Evolutionary conservation across 2,888 invertebrate species (phyloP), one percentile per base, ranked within the genome.

Genomic region (Allophyes oxyacanthae): DNA sequence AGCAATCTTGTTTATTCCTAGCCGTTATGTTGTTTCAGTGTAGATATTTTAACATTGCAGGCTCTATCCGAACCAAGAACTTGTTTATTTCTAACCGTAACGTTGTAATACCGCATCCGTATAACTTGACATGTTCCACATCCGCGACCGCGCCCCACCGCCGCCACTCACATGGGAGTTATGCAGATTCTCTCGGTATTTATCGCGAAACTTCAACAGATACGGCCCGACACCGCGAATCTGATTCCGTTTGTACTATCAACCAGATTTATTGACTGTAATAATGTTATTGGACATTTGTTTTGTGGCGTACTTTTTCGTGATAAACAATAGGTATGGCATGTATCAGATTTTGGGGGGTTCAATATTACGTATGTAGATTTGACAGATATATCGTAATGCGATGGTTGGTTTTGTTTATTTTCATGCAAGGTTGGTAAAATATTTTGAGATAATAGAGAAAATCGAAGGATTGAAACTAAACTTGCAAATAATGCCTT

Each of bases 121-220:
- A 0, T 0, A 30, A 0, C 2, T 0, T 6, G 10, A 3, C 0
- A 4, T 4, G 11, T 62, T 49, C 8, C 11, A 52, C 40, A 44
- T 65, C 37, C 2, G 0, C 0, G 41, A 0, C 13, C 44, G 77
- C 74, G 74, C 85, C 84, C 87, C 82, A 81, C 79, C 80, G 75
- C 75, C 79, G 81, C 85, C 84, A 78, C 85, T 84, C 82, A 85
- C 83, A 85, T 85, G 81, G 87, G 89, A 89, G 91, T 90, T 91
- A 92, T 93, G 93, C 91, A 93, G 91, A 93, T 92, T 90, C 83
- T 52, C 74, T 75, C 82, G 56, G 88, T 91, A 92, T 94, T 92
- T 94, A 94, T 92, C 87, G 89, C 82, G 85, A 88, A 93, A 94
- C 86, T 94, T 93, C 78, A 88, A 79, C 89, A 90, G 93, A 93